phyloP scores from a whole-genome alignment of 2,888 invertebrate genomes.

The Rhagonycha lutea region DNA sequence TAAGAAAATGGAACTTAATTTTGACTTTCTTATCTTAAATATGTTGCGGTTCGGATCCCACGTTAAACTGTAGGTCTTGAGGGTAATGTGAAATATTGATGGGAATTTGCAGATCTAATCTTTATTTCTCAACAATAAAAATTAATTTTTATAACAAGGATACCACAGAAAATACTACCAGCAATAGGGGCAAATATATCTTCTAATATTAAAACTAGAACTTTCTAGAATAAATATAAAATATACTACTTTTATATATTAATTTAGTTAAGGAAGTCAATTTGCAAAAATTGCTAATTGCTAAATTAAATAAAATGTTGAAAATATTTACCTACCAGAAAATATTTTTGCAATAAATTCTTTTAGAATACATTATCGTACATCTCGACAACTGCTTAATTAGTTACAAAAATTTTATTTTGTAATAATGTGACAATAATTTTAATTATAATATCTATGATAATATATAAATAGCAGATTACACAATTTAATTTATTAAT shows the following conservation, averaged over 20 bases:
- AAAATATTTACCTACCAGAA: too few species aligned
- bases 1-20: too few species aligned
- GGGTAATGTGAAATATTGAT: too few species aligned
- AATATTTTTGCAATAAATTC: background rate
- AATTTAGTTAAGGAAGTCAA: too few species aligned
- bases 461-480: background rate
- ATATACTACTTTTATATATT: too few species aligned
- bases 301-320: too few species aligned
- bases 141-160: background rate
- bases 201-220: background rate
- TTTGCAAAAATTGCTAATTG: background rate
- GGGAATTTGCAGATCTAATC: too few species aligned
- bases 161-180: background rate
- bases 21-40: too few species aligned
- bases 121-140: too few species aligned
- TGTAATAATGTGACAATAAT: background rate
- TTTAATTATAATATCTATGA: background rate
- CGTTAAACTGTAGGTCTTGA: too few species aligned
- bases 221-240: background rate
- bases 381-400: background rate
- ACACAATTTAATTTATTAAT: background rate
- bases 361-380: background rate
- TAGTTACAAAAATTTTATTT: background rate
- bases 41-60: too few species aligned
- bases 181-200: background rate